Evolutionary conservation across 2,797 vertebrate species (phyloP), one percentile per base, ranked within the genome.

Genomic region (Myotis myotis): DNA sequence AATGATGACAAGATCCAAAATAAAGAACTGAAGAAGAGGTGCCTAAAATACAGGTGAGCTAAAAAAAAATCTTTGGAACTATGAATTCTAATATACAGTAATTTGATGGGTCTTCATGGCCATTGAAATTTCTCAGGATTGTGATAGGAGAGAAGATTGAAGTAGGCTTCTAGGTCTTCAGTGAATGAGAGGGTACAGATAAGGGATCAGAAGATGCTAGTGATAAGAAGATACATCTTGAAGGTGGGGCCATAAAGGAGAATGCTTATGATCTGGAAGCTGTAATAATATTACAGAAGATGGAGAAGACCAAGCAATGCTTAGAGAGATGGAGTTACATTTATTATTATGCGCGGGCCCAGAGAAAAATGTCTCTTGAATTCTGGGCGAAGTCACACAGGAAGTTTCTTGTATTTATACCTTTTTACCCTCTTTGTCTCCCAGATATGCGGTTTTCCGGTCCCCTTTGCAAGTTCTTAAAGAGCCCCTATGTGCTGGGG

Each of bases 121-220:
- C 75, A 53, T 64, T 90, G 81, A 86, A 74, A n/a, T 94, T n/a
- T 81, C 19, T 30, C 55, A 84, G 8, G 19, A 92, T 62, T 92
- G 23, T 83, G 44, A 78, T 62, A 71, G 19, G 55, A 64, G 30
- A 38, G 64, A 55, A 38, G 62, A 47, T 33, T 75, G 38, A 82
- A 19, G 16, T n/a, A 53, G 79, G 64, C 25, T 79, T 44, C 62
- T 16, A 76, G 9, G 36, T 78, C 30, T 87, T 70, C 44, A 44
- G 23, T 55, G 71, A 89, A 80, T 38, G 72, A 89, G 28, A 47
- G 80, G 66, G 13, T 64, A 47, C 23, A 23, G 38, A n/a, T 84
- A 66, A 84, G 57, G 53, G 44, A 83, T 66, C 66, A 89, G 72
- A 72, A 88, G 51, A 55, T 89, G 20, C 20, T 49, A 49, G 36